Evolutionary conservation across 2,888 invertebrate species (phyloP), one percentile per base, ranked within the genome.

Genomic region (Stramonita haemastoma): DNA sequence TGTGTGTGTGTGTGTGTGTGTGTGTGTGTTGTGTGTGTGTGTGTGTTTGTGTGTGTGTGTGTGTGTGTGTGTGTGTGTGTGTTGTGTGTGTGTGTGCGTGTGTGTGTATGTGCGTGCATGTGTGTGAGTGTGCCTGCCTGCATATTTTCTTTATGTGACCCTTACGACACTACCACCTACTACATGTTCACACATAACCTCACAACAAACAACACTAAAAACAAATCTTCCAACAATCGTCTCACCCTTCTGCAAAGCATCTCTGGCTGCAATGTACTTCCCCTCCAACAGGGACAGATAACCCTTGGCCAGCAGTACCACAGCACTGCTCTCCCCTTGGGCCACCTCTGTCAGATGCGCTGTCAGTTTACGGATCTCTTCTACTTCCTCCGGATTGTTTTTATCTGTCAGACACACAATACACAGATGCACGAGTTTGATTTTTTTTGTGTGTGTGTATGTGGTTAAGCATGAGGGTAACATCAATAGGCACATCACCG

Each of bases 231-330:
- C 46, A 46, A 46, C 46, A 46, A 46, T 46, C 46, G 46, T 77
- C 92, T 87, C 91, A 94, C 94, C 93, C 90, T 86, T 77, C 15
- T 86, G 84, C 13, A 94, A 90, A 6, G 90, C 85, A 77, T 91
- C 91, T 86, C 90, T 92, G n/a, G 94, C 94, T 56, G 89, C 87
- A 4, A 86, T 87, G 70, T 91, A 92, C 36, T 94, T 92, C 73
- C 91, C 92, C n/a, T 91, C 90, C 85, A 88, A 90, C 66, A 94
- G 79, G n/a, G 90, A 89, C 46, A 92, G 77, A 84, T 90, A 93
- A 29, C 93, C 94, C 84, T 93, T 91, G 6, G 92, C 91, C n/a
- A 91, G 22, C 77, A 81, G 32, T 11, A 90, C 22, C 26, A 86
- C 56, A n/a, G 70, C 77, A 60, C 83, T 88, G 26, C 73, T 46